Evolutionary conservation across 2,888 invertebrate genomes (phyloP), one percentile per base, ranked within the genome.

Genomic region (Barypeithes pellucidus): DNA sequence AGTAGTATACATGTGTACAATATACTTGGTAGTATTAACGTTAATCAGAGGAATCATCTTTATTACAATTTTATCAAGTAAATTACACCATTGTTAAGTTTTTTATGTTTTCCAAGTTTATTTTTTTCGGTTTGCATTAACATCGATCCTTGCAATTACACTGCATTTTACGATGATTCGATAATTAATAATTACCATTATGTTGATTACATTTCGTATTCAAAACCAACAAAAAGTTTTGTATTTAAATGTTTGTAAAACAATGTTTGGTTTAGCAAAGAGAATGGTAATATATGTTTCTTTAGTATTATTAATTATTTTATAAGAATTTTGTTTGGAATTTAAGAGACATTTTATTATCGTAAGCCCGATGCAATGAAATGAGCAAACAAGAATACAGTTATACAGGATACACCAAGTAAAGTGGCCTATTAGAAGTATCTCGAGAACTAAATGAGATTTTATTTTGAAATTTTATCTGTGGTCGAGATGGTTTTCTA

Each of bases 31-130:
- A 14, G 24, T 14, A 52, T 52, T 29, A 52, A 24, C 2, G 14
- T 29, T 29, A 52, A 52, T 52, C 52, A 29, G 29, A 24, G 24
- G 29, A 14, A 52, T 52, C 52, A 52, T 52, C 52, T 52, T 52
- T 24, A 52, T 52, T 52, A 14, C 52, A 14, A 52, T 52, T 52
- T 52, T 52, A 52, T 52, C 52, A 52, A 14, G 52, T 52, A 52
- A 12, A 52, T 52, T 52, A 14, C 52, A 52, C 52, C 29, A 29
- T 29, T 52, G 52, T 24, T 29, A 8, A 8, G n/a, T 29, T 52
- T 52, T 52, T 52, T 14, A 24, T 52, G 29, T 5, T 52, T 52
- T 29, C 29, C 29, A 29, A 7, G n/a, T 29, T n/a, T 14, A 29
- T 14, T 52, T 52, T 29, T 52, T 52, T 50, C 20, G 11, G 9